Base-by-base conservation (phyloP, 2,113 vertebrate species). In the Toxotes jaculatrix region DNA sequence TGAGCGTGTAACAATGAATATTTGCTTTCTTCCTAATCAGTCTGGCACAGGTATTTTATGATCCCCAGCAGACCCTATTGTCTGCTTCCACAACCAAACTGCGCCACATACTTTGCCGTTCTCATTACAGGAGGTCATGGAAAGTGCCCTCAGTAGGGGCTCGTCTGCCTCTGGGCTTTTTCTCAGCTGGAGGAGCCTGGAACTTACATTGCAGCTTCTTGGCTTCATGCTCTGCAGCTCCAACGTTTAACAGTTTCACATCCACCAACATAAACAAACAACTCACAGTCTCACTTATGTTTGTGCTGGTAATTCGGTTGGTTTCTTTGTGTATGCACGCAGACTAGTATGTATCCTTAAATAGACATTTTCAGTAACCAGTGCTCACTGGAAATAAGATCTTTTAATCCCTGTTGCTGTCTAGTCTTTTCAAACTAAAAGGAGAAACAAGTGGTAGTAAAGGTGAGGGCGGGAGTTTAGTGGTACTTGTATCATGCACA, bases 61-160 rank as follows among this genome's bases (percentile, higher is more conserved):
- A 87, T 89, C 84, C 85, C 75, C 69, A 57, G 73, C 82, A 88
- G 84, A 76, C 57, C 69, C 81, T 60, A 85, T 91, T 91, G 88
- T 93, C 83, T 91, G 84, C 69, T 69, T 88, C 80, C 74, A 74
- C 76, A 75, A 74, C 79, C 70, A 68, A 71, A 87, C 67, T 74
- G 51, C 88, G 59, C 57, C 60, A 84, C 89, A 85, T 90, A 77
- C 87, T 87, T 93, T 83, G 80, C 80, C 77, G 80, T 87, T 90
- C 85, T 92, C 87, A 84, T 93, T 91, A 93, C 88, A 84, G 84
- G 86, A 89, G 94, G 91, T 93, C 93, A 93, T 67, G 85, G 63
- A 92, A 88, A 92, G 93, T 94, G 92, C 88, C 86, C 89, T 77
- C 90, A 74, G 89, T 88, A 71, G 88, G 89, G 73, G 83, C 63